A percentile compares a stretch with the other conserved stretches of the same genome.
phyloP scores from a whole-genome alignment of 1,140 invertebrate genomes.

The Heliconius hewitsoni region DNA sequence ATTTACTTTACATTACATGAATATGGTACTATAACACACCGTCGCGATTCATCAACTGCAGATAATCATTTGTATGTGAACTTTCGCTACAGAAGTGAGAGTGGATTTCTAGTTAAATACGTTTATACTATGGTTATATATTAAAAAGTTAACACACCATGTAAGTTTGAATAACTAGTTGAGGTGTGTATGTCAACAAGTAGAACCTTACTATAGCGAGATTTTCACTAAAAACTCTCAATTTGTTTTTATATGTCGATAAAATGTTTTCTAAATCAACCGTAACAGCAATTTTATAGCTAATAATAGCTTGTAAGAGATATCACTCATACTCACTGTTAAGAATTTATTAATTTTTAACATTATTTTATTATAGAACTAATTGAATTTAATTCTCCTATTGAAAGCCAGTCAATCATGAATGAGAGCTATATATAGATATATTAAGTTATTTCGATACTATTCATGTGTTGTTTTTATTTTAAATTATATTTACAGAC shows the following conservation, averaged over 20 bases:
- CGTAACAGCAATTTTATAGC: no score
- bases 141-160: conserved; percentile 23
- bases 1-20: neutral
- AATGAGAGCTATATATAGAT: no score
- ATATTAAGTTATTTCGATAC: no score
- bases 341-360: no score
- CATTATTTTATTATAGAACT: no score
- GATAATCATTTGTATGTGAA: conserved; percentile 47
- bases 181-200: conserved; percentile 25
- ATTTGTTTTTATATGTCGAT: no score
- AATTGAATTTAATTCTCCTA: no score
- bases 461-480: no score
- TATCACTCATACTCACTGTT: neutral
- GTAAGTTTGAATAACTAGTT: conserved; percentile 25
- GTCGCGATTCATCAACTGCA: conserved; percentile 31
- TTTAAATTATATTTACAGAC: no score
- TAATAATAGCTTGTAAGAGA: no score
- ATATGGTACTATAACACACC: conserved; percentile 17
- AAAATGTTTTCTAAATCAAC: no score
- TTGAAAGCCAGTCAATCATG: no score
- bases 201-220: neutral
- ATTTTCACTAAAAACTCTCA: neutral
- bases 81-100: conserved; percentile 62
- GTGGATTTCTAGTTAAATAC: conserved; percentile 50
- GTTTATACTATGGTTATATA: conserved; percentile 21